Evolutionary conservation across 2,888 invertebrate species (phyloP), one percentile per base, ranked within the genome.

Genomic region (Lamproptera curius): DNA sequence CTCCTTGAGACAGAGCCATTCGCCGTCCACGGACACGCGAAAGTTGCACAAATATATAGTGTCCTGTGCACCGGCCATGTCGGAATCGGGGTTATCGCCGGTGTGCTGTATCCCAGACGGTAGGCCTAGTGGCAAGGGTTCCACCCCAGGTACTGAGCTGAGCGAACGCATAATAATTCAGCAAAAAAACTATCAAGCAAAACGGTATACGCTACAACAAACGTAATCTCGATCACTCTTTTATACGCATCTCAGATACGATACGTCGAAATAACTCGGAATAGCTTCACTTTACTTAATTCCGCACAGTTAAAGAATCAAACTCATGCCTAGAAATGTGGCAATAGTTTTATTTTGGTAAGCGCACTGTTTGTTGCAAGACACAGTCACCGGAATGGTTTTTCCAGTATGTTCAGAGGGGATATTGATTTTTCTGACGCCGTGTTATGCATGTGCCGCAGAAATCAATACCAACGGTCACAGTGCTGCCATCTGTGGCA

Each of bases 11-110:
- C 98, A 98, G 50, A 98, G 90, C 98, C 98, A 98, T 77, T 98
- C 98, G 51, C 98, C 98, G 70, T 98, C 97, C 35, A 98, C 98
- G 42, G 97, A 97, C 4, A 98, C 98, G 49, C 98, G 94, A 82
- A 98, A 98, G 80, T 98, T 98, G 89, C 98, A 98, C 77, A 98
- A 87, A 85, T 98, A 98, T 68, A 98, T 97, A 48, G 97, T 98
- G 78, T 98, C 97, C 84, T 97, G 96, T 38, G 97, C 97, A 62
- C 95, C 95, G 63, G 93, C 93, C 91, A 94, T 93, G 65, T 93
- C 93, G 68, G 70, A 79, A 73, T 88, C 86, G 37, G 81, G 64
- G 55, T 76, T 78, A 13, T 67, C 81, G 38, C 66, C 67, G 52
- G 67, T 65, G 45, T 71, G 75, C 53, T 75, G 76, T 53, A 79